These are phyloP conservation scores for Lophochroa leadbeateri DNA, from an alignment of 2,113 vertebrate genomes.

Conservation along the genomic window DNA sequence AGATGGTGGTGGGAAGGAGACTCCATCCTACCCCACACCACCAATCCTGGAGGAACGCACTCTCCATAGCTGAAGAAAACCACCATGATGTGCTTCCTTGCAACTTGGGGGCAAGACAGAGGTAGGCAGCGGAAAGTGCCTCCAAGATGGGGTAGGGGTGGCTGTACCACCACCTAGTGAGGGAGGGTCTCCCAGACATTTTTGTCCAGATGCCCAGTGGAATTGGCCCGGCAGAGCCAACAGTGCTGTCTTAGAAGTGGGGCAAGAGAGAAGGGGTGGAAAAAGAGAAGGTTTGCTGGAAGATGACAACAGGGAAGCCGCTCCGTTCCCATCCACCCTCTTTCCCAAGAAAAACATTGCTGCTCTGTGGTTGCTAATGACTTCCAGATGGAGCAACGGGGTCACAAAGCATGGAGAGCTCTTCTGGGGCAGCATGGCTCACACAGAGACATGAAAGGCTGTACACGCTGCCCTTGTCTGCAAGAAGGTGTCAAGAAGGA, in stretches of 20 bases:
- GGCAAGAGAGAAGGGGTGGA: fast-evolving
- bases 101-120: neutral
- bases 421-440: neutral
- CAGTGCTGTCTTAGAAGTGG: neutral
- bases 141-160: neutral
- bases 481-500: neutral
- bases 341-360: slow-evolving; percentile 11
- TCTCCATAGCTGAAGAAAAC: neutral
- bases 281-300: neutral
- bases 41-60: neutral
- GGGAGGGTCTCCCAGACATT: neutral
- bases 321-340: neutral
- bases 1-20: neutral
- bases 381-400: slow-evolving; percentile 43
- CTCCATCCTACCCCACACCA: neutral
- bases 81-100: neutral
- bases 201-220: neutral
- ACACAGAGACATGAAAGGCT: neutral
- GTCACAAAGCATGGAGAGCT: neutral
- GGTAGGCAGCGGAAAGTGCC: neutral
- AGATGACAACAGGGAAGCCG: neutral
- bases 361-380: neutral
- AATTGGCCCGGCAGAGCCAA: neutral
- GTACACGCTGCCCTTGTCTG: neutral
- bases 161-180: neutral